These are phyloP conservation scores for Epicampocera succincta DNA, from an alignment of 2,888 invertebrate genomes.

Conservation along the genomic window DNA sequence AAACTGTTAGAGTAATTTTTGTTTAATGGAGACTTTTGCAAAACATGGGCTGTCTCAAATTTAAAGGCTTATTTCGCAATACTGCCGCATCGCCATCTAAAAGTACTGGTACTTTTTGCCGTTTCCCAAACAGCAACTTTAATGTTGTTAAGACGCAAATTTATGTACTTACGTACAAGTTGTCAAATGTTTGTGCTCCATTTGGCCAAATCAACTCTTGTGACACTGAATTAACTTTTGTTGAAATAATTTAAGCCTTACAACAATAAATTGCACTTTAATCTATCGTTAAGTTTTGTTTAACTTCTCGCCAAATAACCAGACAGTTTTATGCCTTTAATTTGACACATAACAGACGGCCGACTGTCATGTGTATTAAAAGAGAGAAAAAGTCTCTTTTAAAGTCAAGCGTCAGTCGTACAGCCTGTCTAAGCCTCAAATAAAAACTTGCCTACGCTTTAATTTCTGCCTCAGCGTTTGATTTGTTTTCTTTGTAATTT, in stretches of 20 bases:
- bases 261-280: conserved; percentile 48
- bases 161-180: too few relatives aligned
- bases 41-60: too few relatives aligned
- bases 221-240: conserved; percentile 23
- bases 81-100: too few relatives aligned
- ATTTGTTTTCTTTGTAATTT: conserved; percentile 33
- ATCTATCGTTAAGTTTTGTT: conserved; percentile 32
- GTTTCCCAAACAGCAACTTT: too few relatives aligned
- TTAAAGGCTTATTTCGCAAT: too few relatives aligned
- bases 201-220: neutral
- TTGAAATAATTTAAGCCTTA: conserved; percentile 37
- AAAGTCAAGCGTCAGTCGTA: neutral
- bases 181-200: neutral
- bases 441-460: conserved; percentile 50
- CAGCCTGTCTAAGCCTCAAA: neutral
- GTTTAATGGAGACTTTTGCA: too few relatives aligned
- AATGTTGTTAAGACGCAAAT: too few relatives aligned
- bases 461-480: conserved; percentile 4
- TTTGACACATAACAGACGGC: conserved; percentile 61
- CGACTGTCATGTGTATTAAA: conserved; percentile 37
- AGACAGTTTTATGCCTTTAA: conserved; percentile 61
- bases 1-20: too few relatives aligned
- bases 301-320: conserved; percentile 28
- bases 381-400: neutral
- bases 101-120: too few relatives aligned